Evolutionary conservation across 1,140 invertebrate species (phyloP).

Genomic region (Drosophila ambigua): DNA sequence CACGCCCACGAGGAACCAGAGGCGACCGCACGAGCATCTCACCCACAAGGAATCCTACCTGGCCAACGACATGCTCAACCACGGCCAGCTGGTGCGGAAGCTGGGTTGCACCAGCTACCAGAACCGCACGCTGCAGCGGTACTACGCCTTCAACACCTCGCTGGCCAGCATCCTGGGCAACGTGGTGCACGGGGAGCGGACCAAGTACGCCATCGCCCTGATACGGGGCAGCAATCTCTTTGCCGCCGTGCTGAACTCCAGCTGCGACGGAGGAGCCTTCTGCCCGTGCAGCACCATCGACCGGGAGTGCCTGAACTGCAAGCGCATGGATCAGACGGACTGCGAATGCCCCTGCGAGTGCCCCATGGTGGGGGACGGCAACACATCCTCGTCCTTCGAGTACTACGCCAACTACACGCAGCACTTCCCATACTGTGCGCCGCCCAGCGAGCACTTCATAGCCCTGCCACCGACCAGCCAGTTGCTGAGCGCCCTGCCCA

Average conservation of each 20-base stretch:
- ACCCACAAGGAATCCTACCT: slow-evolving; percentile 94
- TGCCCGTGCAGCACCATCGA: slow-evolving; percentile 97
- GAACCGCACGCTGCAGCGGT: slow-evolving; percentile 90
- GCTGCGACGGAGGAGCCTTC: slow-evolving; percentile 91
- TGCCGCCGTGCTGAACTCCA: slow-evolving; percentile 93
- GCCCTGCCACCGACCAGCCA: slow-evolving; percentile 62
- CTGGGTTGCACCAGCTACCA: slow-evolving; percentile 91
- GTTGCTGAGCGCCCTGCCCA: slow-evolving; percentile 49
- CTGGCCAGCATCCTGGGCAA: slow-evolving; percentile 91
- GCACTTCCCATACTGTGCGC: slow-evolving; percentile 74
- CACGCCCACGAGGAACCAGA: slow-evolving; percentile 67
- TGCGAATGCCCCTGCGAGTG: slow-evolving; percentile 98
- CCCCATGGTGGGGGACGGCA: slow-evolving; percentile 86
- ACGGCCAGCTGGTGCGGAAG: slow-evolving; percentile 92
- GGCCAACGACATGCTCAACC: slow-evolving; percentile 94
- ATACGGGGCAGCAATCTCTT: slow-evolving; percentile 94
- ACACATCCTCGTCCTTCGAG: slow-evolving; percentile 30
- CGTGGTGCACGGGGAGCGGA: slow-evolving; percentile 93
- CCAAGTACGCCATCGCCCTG: slow-evolving; percentile 93
- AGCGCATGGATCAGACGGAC: slow-evolving; percentile 96
- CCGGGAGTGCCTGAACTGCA: slow-evolving; percentile 94
- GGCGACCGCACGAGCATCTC: slow-evolving; percentile 91
- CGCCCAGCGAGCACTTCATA: slow-evolving; percentile 76
- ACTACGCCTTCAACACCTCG: slow-evolving; percentile 93
- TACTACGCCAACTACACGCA: slow-evolving; percentile 72